Base-by-base conservation (phyloP, 35 echinoderm and acorn worm species). In the Ophioderma brevispina region DNA sequence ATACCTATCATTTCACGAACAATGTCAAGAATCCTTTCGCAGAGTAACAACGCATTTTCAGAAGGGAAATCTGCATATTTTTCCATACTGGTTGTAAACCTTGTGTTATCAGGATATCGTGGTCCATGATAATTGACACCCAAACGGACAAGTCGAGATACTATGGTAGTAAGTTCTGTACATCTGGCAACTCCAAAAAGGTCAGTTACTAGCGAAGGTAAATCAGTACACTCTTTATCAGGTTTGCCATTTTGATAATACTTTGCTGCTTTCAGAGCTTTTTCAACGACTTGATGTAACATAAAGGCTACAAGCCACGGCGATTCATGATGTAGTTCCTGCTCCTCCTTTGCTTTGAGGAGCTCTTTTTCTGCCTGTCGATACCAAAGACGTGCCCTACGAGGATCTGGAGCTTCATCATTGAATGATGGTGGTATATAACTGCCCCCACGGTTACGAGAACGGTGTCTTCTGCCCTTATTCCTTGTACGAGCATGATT, bases 311-410 rank as follows among this genome's bases (percentile, higher is more conserved):
- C n/a, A 6, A 80, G 33, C 87, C 87, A 89, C 19, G 41, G 33
- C 19, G 31, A 4, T 13, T 39, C 6, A 10, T 33, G 11, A 8
- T 15, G 17, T 15, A 76, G 4, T 38, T 41, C 0, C 37, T 19
- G 15, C 55, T 78, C 39, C n/a, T 80, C 21, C 13, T 79, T 77
- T 33, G 55, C 36, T 5, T 19, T 34, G 28, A 84, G 30, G 50
- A 88, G 59, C 46, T 88, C 85, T 25, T 70, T 25, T 31, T 88
- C n/a, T 78, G 86, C 92, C 35, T 93, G 92, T 13, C 86, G 78
- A 13, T 78, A 79, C 92, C 92, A 93, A 32, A 49, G 31, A 28
- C 85, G 55, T 32, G 85, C 92, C 36, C 84, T 82, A 37, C 32
- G 46, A 41, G 84, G 80, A 76, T 88, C 80, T 77, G 92, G 92